Base-by-base conservation (phyloP, 2,797 vertebrate species). In the Knipowitschia caucasica region DNA sequence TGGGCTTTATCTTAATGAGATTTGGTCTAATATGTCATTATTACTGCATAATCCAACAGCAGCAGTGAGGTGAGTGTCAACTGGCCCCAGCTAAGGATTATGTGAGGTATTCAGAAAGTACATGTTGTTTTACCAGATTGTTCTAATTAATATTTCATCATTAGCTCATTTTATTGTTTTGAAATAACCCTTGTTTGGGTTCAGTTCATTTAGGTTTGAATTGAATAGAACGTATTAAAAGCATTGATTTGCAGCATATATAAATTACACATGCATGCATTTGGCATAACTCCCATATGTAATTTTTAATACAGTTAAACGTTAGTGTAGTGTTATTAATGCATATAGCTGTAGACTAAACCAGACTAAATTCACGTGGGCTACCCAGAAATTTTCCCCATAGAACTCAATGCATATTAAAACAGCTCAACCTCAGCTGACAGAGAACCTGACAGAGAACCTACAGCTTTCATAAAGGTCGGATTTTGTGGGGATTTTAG, bases 1-100 rank as follows among this genome's bases (percentile, higher is more conserved):
- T 68, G 44, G 69, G 25, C 35, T 55, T 69, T 73, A 55, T 61
- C 61, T 59, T 85, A 85, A 88, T 80, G 75, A 86, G 77, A 73
- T 73, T 33, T 67, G 53, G 31, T 38, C 51, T 63, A 59, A 75
- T 64, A 59, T 73, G 49, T 73, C 67, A 78, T 73, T 75, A 71
- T 65, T 46, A 34, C 64, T 59, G 68, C 59, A 54, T 62, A 70
- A 67, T 56, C 39, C 25, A 39, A 20, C 55, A 39, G 38, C 25
- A 42, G 55, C 33, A 15, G 23, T 1, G 15, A 55, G 54, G 66
- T 40, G 43, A 72, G 60, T 56, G 26, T 15, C 24, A 8, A 4
- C 23, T 29, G 49, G 15, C 14, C 29, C 38, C 27, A 50, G 8
- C 30, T 30, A 39, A 10, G 18, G 17, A 20, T 4, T 8, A 10